Evolutionary conservation across 2,113 vertebrate species (phyloP).

Genomic region (Tenebrosternarchus preto): DNA sequence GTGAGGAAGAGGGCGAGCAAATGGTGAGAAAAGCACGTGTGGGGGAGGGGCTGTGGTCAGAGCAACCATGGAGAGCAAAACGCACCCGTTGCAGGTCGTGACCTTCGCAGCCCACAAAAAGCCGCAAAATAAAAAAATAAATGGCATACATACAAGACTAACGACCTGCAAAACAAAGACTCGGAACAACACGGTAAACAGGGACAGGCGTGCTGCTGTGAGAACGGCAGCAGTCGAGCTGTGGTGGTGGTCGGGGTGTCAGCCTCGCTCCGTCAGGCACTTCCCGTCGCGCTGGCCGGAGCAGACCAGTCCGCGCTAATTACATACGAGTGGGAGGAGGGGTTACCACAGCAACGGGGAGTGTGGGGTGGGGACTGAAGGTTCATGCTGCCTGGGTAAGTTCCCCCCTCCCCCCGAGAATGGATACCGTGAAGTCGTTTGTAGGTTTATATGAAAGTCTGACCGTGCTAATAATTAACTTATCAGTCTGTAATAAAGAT

Average conservation of each 20-base stretch:
- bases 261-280: background rate
- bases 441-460: too few species aligned
- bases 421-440: too few species aligned
- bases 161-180: conserved; percentile 26
- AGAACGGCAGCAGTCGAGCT: conserved; percentile 20
- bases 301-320: conserved; percentile 39
- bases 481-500: too few species aligned
- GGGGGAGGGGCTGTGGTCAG: background rate
- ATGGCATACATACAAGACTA: conserved; percentile 46
- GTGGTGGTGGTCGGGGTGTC: conserved; percentile 1
- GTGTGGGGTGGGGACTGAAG: background rate
- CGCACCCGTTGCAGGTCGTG: conserved; percentile 30
- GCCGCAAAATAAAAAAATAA: background rate
- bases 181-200: background rate
- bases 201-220: conserved; percentile 7
- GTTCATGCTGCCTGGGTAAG: too few species aligned
- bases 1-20: too few species aligned
- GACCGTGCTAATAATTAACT: too few species aligned
- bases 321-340: conserved; percentile 21
- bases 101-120: conserved; percentile 42
- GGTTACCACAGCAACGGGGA: conserved; percentile 3
- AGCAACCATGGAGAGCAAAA: conserved; percentile 20
- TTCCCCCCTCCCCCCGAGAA: too few species aligned
- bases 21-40: too few species aligned
- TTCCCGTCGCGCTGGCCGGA: conserved; percentile 17